Base-by-base conservation (phyloP, 2,797 vertebrate species). In the Huso huso region DNA sequence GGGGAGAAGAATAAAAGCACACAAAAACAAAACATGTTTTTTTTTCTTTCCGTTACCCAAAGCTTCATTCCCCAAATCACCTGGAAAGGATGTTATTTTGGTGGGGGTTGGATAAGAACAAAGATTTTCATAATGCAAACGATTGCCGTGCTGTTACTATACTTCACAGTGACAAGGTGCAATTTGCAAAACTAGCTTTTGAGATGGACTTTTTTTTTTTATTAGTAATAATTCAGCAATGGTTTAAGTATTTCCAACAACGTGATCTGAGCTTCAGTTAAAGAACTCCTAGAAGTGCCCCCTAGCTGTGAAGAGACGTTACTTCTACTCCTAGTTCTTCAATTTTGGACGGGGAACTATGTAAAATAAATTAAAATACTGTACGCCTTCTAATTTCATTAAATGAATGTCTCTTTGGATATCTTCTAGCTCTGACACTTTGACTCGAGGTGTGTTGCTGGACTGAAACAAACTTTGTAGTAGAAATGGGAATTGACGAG, bases 21-120 rank as follows among this genome's bases (percentile, higher is more conserved):
- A 92, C 86, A 87, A 89, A 93, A 93, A 91, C 90, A 94, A 92
- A 93, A 87, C 81, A 77, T 92, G 88, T 85, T 62, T 77, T 81
- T 67, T 18, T 67, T 81, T 37, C 37, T 37, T 37, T 81, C 86
- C 86, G 12, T 73, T 62, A 65, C 15, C 50, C 52, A 57, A 12
- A 49, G 49, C 51, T 61, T 67, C 70, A 13, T 65, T 64, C 63
- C 68, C 74, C 72, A 75, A 79, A 75, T 83, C 81, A 84, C 84
- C 86, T 73, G 70, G 71, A 71, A 37, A 37, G 37, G 37, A 37
- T 37, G 37, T 37, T 37, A 37, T 72, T 69, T 64, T 70, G 65
- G 71, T 67, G 55, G 4, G 37, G 37, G 55, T 69, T 51, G 66
- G 63, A 67, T 70, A 70, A 53, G 49, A 53, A 49, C 48, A 8